Evolutionary conservation across 1,140 invertebrate species (phyloP).

Genomic region (Gonioctena quinquepunctata): DNA sequence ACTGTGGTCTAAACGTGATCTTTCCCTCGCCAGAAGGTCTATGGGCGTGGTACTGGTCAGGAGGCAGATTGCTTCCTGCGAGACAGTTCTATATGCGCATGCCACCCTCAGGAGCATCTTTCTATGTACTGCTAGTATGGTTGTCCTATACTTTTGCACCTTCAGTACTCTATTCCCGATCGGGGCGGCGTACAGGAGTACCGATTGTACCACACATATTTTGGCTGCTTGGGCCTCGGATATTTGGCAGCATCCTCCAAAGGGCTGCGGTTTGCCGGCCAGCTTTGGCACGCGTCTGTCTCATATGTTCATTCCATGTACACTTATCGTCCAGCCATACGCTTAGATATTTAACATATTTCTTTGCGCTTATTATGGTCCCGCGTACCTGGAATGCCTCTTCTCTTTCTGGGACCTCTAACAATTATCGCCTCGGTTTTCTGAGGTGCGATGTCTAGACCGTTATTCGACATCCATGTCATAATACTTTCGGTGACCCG

Average conservation of each 20-base stretch:
- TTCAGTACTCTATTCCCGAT: constrained; percentile 14
- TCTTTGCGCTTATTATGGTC: neutral
- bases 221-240: neutral
- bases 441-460: constrained; percentile 2
- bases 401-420: neutral
- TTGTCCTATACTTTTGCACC: neutral
- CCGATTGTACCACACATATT: neutral
- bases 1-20: neutral
- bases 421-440: neutral
- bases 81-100: constrained; percentile 27
- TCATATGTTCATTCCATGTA: neutral
- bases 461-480: neutral
- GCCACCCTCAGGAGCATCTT: constrained; percentile 7
- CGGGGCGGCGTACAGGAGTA: constrained; percentile 23
- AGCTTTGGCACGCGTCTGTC: neutral
- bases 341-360: neutral
- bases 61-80: no score
- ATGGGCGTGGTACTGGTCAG: constrained; percentile 35
- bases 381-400: neutral
- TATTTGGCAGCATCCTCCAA: neutral
- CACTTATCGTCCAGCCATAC: neutral
- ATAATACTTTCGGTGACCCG: neutral
- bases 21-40: constrained; percentile 34
- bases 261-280: neutral
- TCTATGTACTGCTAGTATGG: constrained; percentile 10